Conservation (phyloP, 2,797 vertebrate genomes). For the Enteromius fasciolatus region DNA sequence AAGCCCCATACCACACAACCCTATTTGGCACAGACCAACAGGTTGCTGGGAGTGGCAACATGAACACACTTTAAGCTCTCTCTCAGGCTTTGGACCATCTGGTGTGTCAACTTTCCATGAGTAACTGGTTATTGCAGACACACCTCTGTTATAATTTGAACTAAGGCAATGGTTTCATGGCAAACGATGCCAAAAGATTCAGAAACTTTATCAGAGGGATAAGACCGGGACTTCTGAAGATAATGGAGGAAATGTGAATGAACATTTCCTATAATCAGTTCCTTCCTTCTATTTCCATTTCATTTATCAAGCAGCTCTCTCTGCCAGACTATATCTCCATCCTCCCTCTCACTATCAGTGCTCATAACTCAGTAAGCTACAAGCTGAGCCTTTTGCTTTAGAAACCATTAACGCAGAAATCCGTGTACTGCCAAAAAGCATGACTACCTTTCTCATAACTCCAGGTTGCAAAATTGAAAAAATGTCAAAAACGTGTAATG, state of each 20-base stretch:
- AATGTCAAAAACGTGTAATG: neutral
- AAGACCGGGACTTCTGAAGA: conserved; percentile 8
- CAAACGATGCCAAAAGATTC: neutral
- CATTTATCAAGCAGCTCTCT: neutral
- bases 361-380: neutral
- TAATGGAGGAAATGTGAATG: neutral
- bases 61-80: conserved; percentile 6
- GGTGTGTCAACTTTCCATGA: neutral
- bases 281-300: neutral
- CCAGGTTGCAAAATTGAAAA: neutral
- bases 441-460: neutral
- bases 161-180: neutral
- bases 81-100: neutral
- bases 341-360: neutral
- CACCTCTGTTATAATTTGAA: neutral
- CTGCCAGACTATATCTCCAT: neutral
- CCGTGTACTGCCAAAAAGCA: neutral
- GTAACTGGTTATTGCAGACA: neutral
- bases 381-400: conserved; percentile 5
- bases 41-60: neutral
- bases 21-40: neutral
- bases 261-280: neutral
- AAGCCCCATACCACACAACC: neutral
- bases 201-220: neutral
- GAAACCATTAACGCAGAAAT: conserved; percentile 5